Evolutionary conservation across 2,888 invertebrate genomes (phyloP).

Genomic region (Bellardia pandia): DNA sequence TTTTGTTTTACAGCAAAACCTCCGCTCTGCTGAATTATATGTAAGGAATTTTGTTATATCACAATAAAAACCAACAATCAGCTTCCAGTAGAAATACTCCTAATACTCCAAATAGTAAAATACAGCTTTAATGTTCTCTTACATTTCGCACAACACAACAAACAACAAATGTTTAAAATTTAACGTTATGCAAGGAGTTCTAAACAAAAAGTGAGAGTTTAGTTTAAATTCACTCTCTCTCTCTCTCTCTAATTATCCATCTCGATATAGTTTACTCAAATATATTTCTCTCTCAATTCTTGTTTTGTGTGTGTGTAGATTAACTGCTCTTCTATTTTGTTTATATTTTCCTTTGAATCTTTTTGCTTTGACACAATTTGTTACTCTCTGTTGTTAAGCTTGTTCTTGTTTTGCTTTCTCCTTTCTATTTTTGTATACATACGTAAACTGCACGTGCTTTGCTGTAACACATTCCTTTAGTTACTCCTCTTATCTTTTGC

Average conservation of each 20-base stretch:
- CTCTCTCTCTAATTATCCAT: neutral
- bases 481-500: neutral
- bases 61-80: neutral
- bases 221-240: neutral
- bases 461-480: slow-evolving; percentile 53
- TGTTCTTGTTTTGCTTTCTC: slow-evolving; percentile 1
- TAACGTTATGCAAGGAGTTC: neutral
- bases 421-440: slow-evolving; percentile 4
- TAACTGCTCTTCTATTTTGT: slow-evolving; percentile 1
- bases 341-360: neutral
- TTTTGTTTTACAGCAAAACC: neutral
- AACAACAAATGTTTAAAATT: neutral
- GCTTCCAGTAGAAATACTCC: neutral
- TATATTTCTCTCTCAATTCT: neutral
- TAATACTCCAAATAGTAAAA: neutral
- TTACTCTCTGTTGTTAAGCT: slow-evolving; percentile 49
- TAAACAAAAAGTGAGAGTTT: neutral
- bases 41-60: neutral
- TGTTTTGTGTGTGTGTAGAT: neutral
- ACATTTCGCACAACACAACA: neutral
- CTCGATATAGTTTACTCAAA: neutral
- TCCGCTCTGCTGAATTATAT: slow-evolving; percentile 40
- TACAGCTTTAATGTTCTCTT: slow-evolving; percentile 21
- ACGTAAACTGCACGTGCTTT: slow-evolving; percentile 58
- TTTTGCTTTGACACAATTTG: slow-evolving; percentile 59